A percentile compares a stretch with the other conserved stretches of the same genome.
phyloP scores from a whole-genome alignment of 2,797 vertebrate species.

The Halcyon smyrnensis region DNA sequence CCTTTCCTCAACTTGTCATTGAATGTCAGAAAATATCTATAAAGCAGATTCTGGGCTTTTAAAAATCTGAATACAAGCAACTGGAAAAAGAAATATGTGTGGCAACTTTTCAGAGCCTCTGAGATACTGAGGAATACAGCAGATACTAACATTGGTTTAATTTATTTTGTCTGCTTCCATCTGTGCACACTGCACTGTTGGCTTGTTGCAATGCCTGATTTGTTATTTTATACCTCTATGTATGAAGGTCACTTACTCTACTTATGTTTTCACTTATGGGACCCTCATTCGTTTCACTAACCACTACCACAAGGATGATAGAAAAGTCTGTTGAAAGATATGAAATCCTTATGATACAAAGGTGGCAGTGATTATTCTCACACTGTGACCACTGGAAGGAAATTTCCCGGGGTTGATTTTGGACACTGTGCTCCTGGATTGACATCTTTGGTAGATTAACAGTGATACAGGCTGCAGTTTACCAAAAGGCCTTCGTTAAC shows the following conservation, averaged over 20 bases:
- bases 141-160: conserved; percentile 7
- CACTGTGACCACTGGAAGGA: neutral
- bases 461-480: neutral
- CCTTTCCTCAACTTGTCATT: neutral
- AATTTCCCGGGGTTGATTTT: neutral
- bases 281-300: conserved; percentile 38
- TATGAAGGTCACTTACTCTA: conserved; percentile 32
- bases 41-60: neutral
- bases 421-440: neutral
- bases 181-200: neutral
- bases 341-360: neutral
- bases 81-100: neutral
- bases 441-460: neutral
- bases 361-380: conserved; percentile 39
- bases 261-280: conserved; percentile 59
- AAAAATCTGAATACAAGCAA: neutral
- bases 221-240: conserved; percentile 47
- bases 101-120: neutral
- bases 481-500: neutral
- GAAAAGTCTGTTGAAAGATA: conserved; percentile 47
- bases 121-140: neutral
- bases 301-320: conserved; percentile 26
- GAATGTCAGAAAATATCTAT: neutral
- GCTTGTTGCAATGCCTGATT: conserved; percentile 11
- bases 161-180: conserved; percentile 42